Base-by-base conservation (phyloP, 2,888 invertebrate genomes). In the Drosophila kuntzei region DNA sequence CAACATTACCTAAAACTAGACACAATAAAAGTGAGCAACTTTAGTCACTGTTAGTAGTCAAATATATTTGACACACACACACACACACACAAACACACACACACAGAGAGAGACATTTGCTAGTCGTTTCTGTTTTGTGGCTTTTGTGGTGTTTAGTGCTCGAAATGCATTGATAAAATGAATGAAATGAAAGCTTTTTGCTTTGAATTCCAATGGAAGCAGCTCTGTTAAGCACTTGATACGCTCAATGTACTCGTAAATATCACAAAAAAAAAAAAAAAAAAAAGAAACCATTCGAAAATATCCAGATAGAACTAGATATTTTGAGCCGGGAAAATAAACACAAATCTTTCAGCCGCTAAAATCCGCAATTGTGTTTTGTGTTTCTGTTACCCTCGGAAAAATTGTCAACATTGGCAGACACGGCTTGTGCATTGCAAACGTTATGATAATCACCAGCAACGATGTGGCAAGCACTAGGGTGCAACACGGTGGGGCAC, bases 381-480 rank as follows among this genome's bases (percentile, higher is more conserved):
- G 59, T 67, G 66, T 55, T 46, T 53, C 32, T 9, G 43, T 22
- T 54, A 11, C 8, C 25, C 16, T 58, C 67, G 64, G 64, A 59
- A 68, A 84, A 84, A 55, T 80, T 84, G 80, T 87, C 87, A 72
- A 77, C 81, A 77, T 77, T 80, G 65, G 72, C 67, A 55, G 78
- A 57, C 63, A 57, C 61, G 37, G 25, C 50, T 16, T 60, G 53
- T 46, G 55, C n/a, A 32, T 39, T 39, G 37, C 20, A 76, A 82
- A 80, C 76, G 88, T 81, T 79, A 87, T 83, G 82, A 84, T 89
- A 89, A 83, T 83, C 89, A 89, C 63, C 82, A 69, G 57, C 71
- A 86, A 58, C 60, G 59, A 55, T 54, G 67, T 62, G 59, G 51
- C 27, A 25, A 32, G 29, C 25, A 29, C 7, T n/a, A 2, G n/a